These are phyloP conservation scores for Brachionus angularis DNA, from an alignment of 1,140 invertebrate genomes.

Conservation along the genomic window DNA sequence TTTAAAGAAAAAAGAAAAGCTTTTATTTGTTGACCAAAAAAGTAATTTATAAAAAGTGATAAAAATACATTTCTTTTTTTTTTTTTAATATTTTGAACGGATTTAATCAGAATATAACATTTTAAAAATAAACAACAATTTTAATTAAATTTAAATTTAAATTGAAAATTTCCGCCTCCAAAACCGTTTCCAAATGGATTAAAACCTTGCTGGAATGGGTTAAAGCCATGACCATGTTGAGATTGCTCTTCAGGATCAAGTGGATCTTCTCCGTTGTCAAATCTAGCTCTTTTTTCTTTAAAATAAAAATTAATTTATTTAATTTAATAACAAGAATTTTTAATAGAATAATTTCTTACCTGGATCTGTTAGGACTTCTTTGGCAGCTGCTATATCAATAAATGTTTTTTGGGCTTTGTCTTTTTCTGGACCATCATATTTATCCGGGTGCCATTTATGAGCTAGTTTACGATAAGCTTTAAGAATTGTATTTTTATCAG, in stretches of 20 bases:
- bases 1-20: too few species aligned
- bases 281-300: slow-evolving; percentile 82
- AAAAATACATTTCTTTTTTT: too few species aligned
- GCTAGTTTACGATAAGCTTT: slow-evolving; percentile 91
- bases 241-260: slow-evolving; percentile 81
- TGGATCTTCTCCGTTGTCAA: slow-evolving; percentile 91
- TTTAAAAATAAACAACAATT: too few species aligned
- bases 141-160: slow-evolving; percentile 81
- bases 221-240: slow-evolving; percentile 53
- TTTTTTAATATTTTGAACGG: too few species aligned
- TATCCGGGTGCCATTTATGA: slow-evolving; percentile 95
- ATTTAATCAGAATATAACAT: too few species aligned
- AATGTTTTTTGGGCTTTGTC: slow-evolving; percentile 94
- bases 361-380: slow-evolving; percentile 80
- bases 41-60: too few species aligned
- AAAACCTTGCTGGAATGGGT: slow-evolving; percentile 63
- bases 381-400: slow-evolving; percentile 96
- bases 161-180: slow-evolving; percentile 69
- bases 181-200: slow-evolving; percentile 69
- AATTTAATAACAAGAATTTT: background rate
- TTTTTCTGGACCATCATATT: slow-evolving; percentile 89
- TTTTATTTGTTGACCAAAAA: too few species aligned
- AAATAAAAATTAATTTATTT: slow-evolving; percentile 61
- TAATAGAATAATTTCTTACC: slow-evolving; percentile 56
- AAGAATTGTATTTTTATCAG: slow-evolving; percentile 88